Evolutionary conservation across 1,140 invertebrate genomes (phyloP).

Genomic region (Saccostrea cuccullata): DNA sequence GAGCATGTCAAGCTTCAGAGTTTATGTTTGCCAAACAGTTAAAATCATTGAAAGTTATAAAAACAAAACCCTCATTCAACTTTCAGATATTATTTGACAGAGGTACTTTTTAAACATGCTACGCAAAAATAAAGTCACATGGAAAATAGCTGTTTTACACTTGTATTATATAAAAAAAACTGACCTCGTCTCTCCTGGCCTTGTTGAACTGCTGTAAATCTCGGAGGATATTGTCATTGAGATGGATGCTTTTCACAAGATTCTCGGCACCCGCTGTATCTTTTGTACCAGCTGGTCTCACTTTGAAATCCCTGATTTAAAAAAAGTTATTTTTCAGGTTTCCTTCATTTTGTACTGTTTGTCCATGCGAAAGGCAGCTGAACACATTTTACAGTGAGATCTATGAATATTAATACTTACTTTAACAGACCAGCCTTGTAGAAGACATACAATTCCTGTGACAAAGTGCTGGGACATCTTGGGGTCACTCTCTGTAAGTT

Average conservation of each 20-base stretch:
- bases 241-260: constrained; percentile 69
- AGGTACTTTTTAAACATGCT: no score
- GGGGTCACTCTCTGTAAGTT: constrained; percentile 82
- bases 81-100: no score
- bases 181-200: constrained; percentile 70
- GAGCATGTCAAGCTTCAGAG: no score
- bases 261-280: constrained; percentile 70
- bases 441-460: constrained; percentile 84
- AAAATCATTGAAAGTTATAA: no score
- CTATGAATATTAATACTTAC: constrained; percentile 63
- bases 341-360: no score
- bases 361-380: no score
- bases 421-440: constrained; percentile 81
- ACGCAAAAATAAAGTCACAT: no score
- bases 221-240: constrained; percentile 72
- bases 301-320: constrained; percentile 68
- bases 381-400: no score
- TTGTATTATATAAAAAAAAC: no score
- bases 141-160: no score
- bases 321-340: not conserved
- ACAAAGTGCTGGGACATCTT: constrained; percentile 80
- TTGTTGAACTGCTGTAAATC: constrained; percentile 74
- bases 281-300: constrained; percentile 65
- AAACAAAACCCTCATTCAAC: no score
- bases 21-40: no score